A percentile compares a stretch with the other conserved stretches of the same genome.
phyloP scores from a whole-genome alignment of 2,797 vertebrate species.

The Liparis tanakae region DNA sequence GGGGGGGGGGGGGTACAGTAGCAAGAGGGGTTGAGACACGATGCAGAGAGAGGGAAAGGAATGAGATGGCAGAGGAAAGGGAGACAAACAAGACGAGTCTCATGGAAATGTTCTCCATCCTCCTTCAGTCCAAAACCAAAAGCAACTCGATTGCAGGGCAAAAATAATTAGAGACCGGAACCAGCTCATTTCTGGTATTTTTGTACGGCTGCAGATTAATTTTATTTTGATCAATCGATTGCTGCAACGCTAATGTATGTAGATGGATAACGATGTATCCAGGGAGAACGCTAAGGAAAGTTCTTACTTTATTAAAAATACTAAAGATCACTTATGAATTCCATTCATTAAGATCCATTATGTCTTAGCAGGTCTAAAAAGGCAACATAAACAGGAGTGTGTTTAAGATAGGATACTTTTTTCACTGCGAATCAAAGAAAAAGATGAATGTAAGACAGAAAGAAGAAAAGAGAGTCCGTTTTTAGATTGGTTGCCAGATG shows the following conservation, averaged over 20 bases:
- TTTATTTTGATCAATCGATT: neutral
- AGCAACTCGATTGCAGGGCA: neutral
- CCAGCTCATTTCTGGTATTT: neutral
- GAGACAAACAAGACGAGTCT: neutral
- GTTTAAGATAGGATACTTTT: neutral
- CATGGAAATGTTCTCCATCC: neutral
- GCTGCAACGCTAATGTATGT: neutral
- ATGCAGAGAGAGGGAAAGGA: slow-evolving; percentile 3
- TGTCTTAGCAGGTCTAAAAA: neutral
- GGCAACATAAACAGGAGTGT: neutral
- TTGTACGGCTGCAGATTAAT: neutral
- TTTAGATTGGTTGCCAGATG: slow-evolving; percentile 16
- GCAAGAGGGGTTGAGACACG: neutral
- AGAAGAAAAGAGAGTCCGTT: neutral
- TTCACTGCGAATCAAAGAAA: neutral
- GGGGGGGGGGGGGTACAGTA: neutral
- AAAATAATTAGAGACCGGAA: neutral
- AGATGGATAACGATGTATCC: neutral
- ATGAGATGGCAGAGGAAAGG: neutral
- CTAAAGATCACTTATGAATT: neutral
- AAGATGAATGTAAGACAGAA: neutral
- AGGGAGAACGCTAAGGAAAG: neutral
- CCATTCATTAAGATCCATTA: neutral
- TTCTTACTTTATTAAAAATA: neutral
- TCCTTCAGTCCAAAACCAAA: neutral